phyloP scores from a whole-genome alignment of 1,140 invertebrate genomes.

The Drosophila kurseongensis region DNA sequence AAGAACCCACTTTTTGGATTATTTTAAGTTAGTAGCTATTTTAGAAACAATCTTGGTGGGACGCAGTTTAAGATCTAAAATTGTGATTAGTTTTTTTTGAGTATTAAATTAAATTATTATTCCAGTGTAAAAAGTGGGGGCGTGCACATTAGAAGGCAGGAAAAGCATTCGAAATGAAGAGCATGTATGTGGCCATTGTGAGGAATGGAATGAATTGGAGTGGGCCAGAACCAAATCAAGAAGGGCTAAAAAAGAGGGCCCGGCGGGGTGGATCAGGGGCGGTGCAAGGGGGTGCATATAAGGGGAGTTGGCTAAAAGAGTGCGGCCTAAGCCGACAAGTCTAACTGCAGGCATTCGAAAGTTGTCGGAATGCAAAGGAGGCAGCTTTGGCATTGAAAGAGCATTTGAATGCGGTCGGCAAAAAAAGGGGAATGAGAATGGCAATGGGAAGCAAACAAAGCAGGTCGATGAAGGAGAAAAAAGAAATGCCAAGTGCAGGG shows the following conservation, averaged over 20 bases:
- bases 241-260: conserved; percentile 6
- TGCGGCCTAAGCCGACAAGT: conserved; percentile 72
- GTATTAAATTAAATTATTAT: too few species aligned
- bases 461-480: conserved; percentile 40
- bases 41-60: too few species aligned
- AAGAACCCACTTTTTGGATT: too few species aligned
- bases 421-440: neutral
- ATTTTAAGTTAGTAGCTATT: too few species aligned
- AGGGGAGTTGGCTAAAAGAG: conserved; percentile 29
- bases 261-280: neutral
- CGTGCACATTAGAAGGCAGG: conserved; percentile 19
- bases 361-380: conserved; percentile 57
- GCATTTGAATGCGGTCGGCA: conserved; percentile 56
- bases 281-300: neutral
- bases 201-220: conserved; percentile 7
- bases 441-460: conserved; percentile 41
- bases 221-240: conserved; percentile 25
- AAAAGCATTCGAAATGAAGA: conserved; percentile 73
- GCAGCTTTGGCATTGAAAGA: conserved; percentile 75
- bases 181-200: conserved; percentile 64
- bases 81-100: too few species aligned
- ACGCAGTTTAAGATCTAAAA: too few species aligned
- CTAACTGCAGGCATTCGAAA: conserved; percentile 66
- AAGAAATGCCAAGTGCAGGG: conserved; percentile 72
- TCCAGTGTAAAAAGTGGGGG: conserved; percentile 17